Base-by-base conservation (phyloP, 2,888 invertebrate genomes). In the Scrobipalpa costella region DNA sequence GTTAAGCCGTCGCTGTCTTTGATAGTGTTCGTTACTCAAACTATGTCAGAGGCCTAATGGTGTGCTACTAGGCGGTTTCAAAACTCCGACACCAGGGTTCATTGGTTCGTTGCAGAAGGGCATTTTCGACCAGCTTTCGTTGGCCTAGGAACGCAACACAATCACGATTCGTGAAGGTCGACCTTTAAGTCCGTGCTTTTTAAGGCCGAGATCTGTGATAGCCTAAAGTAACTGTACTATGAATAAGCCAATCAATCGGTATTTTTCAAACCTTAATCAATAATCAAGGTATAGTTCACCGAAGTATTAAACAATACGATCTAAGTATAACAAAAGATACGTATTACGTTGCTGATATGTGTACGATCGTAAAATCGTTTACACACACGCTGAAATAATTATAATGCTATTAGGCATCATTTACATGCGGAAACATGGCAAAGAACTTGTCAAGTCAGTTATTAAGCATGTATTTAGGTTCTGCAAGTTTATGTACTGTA, bases 391-490 rank as follows among this genome's bases (percentile, higher is more conserved):
- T 50, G 44, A 44, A 50, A 50, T 50, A 50, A 50, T 50, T 50
- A 50, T 50, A 50, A 50, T 21, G 21, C 50, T 21, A 21, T 50
- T 21, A 50, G 50, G 21, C 50, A 50, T 50, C 50, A 21, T 50
- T 50, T 50, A 21, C 11, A 50, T 50, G 21, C 19, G 50, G 50
- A 50, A 50, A 50, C 50, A 50, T 50, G 8, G 50, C 9, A 5
- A 3, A 27, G 2, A 50, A 50, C 21, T 21, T 50, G 50, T 21
- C 50, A 21, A 44, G 44, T 50, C 50, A 9, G 50, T 50, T 9
- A 7, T 9, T 50, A 50, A 19, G 19, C 50, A 50, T 21, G 21
- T 50, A 21, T 21, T 50, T 50, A 21, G 21, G 19, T 50, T 19
- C 21, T 21, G 11, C 50, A 19, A 21, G 7, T 50, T 50, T 50